Evolutionary conservation across 2,797 vertebrate genomes (phyloP).

Genomic region (Cirrhinus molitorella): DNA sequence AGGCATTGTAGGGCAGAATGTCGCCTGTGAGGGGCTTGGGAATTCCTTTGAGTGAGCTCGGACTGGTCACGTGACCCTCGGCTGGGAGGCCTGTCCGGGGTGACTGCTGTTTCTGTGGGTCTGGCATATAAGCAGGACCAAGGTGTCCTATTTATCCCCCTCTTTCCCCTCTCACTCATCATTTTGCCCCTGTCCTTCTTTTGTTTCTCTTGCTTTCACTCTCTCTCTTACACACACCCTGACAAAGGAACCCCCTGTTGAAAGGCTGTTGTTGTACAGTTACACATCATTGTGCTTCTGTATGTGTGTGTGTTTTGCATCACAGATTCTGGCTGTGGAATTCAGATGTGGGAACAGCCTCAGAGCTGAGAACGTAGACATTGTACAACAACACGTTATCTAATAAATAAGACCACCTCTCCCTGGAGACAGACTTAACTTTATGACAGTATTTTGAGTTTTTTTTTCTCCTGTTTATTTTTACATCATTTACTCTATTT

Average conservation of each 20-base stretch:
- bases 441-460: neutral
- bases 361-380: neutral
- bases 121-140: slow-evolving; percentile 30
- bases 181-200: slow-evolving; percentile 1
- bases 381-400: neutral
- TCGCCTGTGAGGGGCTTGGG: slow-evolving; percentile 74
- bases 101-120: slow-evolving; percentile 28
- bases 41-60: slow-evolving; percentile 78
- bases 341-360: slow-evolving; percentile 44
- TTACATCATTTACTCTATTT: neutral
- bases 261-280: slow-evolving; percentile 57
- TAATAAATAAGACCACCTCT: neutral
- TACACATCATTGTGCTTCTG: slow-evolving; percentile 30
- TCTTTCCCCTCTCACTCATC: slow-evolving; percentile 20
- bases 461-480: neutral
- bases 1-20: slow-evolving; percentile 72
- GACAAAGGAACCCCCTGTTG: slow-evolving; percentile 40
- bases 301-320: slow-evolving; percentile 36
- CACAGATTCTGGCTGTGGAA: slow-evolving; percentile 34
- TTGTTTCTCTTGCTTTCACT: slow-evolving; percentile 21
- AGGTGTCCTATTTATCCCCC: slow-evolving; percentile 23
- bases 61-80: slow-evolving; percentile 66
- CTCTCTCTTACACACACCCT: slow-evolving; percentile 22
- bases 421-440: neutral
- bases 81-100: neutral